phyloP scores from a whole-genome alignment of 2,797 vertebrate genomes.

The Botia kubotai region DNA sequence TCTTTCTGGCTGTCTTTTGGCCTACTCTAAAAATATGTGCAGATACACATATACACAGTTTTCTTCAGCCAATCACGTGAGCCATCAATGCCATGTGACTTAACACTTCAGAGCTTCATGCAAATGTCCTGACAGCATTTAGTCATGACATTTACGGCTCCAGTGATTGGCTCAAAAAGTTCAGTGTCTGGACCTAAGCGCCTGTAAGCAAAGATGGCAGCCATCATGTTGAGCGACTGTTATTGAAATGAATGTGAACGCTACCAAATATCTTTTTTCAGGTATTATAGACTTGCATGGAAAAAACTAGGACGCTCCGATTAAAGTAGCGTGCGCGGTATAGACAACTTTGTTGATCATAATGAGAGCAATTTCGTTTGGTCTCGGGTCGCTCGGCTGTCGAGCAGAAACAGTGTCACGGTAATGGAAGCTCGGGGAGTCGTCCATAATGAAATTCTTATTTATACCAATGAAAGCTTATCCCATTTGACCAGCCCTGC shows the following conservation, averaged over 20 bases:
- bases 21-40: too few relatives aligned
- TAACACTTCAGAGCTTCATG: too few relatives aligned
- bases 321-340: not conserved
- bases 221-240: not conserved
- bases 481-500: slow-evolving; percentile 38
- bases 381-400: not conserved
- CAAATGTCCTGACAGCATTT: too few relatives aligned
- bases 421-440: slow-evolving; percentile 14
- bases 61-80: too few relatives aligned
- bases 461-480: slow-evolving; percentile 43
- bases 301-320: not conserved
- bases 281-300: not conserved
- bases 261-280: not conserved
- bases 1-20: too few relatives aligned
- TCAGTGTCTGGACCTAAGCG: not conserved
- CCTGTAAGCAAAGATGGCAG: not conserved
- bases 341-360: slow-evolving; percentile 12
- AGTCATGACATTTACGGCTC: not conserved
- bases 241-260: not conserved
- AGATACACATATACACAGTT: too few relatives aligned
- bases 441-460: slow-evolving; percentile 49
- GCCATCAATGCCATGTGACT: too few relatives aligned
- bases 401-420: not conserved
- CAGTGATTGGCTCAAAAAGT: not conserved
- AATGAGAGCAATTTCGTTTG: not conserved